Evolutionary conservation across 2,797 vertebrate genomes (phyloP).

Genomic region (Sebastolobus alascanus): DNA sequence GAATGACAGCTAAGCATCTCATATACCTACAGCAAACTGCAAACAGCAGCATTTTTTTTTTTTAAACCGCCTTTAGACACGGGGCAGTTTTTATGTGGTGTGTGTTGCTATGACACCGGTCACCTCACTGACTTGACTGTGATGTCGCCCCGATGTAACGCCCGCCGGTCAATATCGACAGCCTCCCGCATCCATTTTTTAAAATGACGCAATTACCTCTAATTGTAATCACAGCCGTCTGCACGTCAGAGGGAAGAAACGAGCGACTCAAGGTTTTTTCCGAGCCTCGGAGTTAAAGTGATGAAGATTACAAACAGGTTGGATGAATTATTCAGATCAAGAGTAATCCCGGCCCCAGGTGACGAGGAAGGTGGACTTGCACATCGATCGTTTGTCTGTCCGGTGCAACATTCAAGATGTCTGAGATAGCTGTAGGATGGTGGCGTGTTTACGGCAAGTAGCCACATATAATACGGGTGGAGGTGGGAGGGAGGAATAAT

Average conservation of each 20-base stretch:
- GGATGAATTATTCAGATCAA: slow-evolving; percentile 71
- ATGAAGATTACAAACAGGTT: slow-evolving; percentile 61
- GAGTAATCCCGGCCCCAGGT: slow-evolving; percentile 53
- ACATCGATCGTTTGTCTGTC: slow-evolving; percentile 63
- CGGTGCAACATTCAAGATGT: slow-evolving; percentile 45
- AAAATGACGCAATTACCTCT: slow-evolving; percentile 62
- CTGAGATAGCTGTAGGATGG: slow-evolving; percentile 39
- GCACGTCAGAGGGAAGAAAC: slow-evolving; percentile 35
- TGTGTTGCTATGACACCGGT: slow-evolving; percentile 55
- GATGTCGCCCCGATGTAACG: slow-evolving; percentile 61
- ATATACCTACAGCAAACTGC: slow-evolving; percentile 62
- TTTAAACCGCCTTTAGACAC: slow-evolving; percentile 42
- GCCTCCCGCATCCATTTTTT: slow-evolving; percentile 38
- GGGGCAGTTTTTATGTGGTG: slow-evolving; percentile 55
- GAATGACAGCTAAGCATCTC: slow-evolving; percentile 75
- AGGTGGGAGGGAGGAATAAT: slow-evolving; percentile 65
- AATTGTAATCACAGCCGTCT: slow-evolving; percentile 66
- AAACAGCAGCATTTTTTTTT: slow-evolving; percentile 61
- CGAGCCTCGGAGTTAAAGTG: slow-evolving; percentile 54
- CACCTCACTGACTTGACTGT: slow-evolving; percentile 49
- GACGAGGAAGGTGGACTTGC: slow-evolving; percentile 50
- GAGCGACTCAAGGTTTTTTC: slow-evolving; percentile 23
- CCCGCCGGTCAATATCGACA: slow-evolving; percentile 59
- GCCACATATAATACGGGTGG: slow-evolving; percentile 62
- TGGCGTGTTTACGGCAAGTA: slow-evolving; percentile 65